phyloP scores from a whole-genome alignment of 1,140 invertebrate genomes.

The Zaprionus vittiger region DNA sequence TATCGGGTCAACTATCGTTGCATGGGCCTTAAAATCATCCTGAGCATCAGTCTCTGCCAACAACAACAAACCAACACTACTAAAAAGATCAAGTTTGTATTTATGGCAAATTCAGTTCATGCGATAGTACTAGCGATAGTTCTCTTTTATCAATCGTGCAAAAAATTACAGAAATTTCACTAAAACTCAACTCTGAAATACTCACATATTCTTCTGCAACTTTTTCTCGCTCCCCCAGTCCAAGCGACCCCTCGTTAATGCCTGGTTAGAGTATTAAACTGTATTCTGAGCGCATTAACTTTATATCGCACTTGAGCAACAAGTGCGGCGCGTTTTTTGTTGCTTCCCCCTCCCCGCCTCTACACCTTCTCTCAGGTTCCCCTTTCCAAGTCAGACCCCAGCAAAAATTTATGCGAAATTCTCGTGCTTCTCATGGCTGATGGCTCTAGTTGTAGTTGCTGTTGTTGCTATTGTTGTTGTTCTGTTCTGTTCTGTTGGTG shows the following conservation, averaged over 20 bases:
- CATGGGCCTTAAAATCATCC: no score
- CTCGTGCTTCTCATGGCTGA: constrained; percentile 64
- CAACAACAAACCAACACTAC: neutral
- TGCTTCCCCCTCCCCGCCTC: neutral
- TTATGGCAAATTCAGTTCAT: neutral
- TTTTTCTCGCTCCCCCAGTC: constrained; percentile 2
- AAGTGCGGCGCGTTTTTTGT: constrained; percentile 24
- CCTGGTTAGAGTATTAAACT: constrained; percentile 1
- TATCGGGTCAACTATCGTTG: no score
- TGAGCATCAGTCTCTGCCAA: no score
- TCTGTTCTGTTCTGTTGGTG: neutral
- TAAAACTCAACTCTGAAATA: no score
- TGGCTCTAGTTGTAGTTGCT: constrained; percentile 12
- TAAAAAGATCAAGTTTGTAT: neutral
- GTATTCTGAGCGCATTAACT: constrained; percentile 44
- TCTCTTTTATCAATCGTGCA: no score
- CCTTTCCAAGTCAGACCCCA: constrained; percentile 16
- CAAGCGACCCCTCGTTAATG: neutral
- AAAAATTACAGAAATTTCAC: no score
- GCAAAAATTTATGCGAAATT: constrained; percentile 70
- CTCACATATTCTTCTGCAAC: neutral
- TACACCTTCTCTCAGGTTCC: neutral
- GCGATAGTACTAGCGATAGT: no score
- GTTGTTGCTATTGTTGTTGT: neutral
- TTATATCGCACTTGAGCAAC: constrained; percentile 36